phyloP scores from a whole-genome alignment of 2,113 vertebrate genomes.

The Balaenoptera acutorostrata region DNA sequence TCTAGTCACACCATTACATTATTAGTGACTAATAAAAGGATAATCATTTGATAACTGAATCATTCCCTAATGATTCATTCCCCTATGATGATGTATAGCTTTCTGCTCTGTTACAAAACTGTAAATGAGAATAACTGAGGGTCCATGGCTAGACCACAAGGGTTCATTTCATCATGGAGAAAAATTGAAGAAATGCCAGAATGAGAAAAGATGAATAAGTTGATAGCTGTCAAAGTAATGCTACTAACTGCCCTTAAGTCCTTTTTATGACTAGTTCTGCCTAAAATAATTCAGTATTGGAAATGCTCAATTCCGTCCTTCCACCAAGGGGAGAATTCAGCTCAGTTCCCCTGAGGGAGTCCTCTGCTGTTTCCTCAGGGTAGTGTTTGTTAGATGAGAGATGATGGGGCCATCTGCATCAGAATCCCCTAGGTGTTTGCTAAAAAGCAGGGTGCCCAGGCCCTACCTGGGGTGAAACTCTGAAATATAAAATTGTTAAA shows the following conservation, averaged over 20 bases:
- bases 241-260: not conserved
- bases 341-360: not conserved
- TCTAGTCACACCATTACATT: not conserved
- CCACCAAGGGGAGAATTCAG: not conserved
- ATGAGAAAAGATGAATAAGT: not conserved
- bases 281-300: not conserved
- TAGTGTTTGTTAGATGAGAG: not conserved
- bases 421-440: not conserved
- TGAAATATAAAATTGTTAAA: not conserved
- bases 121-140: not conserved
- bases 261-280: not conserved
- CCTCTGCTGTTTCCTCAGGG: not conserved
- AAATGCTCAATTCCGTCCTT: not conserved
- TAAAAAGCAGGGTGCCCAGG: not conserved
- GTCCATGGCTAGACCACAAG: not conserved
- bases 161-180: not conserved
- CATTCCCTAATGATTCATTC: not conserved
- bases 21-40: not conserved
- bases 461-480: not conserved
- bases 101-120: not conserved
- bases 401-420: not conserved
- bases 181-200: not conserved
- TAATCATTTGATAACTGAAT: not conserved
- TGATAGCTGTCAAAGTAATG: not conserved
- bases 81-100: not conserved